Conservation (phyloP, 2,888 invertebrate species). For the Rutpela maculata region DNA sequence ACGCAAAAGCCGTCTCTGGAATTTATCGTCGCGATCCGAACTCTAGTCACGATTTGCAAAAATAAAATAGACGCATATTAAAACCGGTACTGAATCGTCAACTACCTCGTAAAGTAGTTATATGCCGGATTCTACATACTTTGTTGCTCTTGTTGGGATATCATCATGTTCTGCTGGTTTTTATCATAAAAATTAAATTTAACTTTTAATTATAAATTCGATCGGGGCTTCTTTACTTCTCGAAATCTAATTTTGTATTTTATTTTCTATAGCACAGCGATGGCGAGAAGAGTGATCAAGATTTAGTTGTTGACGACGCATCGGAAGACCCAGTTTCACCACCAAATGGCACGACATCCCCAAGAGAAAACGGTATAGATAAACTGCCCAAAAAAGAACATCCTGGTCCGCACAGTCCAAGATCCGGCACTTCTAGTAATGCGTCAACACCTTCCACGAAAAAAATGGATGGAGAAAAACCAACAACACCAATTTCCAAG, state of each 20-base stretch:
- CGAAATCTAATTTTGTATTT: background rate
- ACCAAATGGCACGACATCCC: conserved; percentile 92
- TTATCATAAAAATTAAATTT: too few species aligned
- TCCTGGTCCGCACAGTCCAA: conserved; percentile 81
- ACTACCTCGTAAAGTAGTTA: too few species aligned
- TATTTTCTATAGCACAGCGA: conserved; percentile 81
- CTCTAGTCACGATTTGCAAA: too few species aligned
- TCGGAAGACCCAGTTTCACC: conserved; percentile 93
- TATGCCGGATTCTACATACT: too few species aligned
- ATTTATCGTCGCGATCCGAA: too few species aligned
- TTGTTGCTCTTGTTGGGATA: too few species aligned
- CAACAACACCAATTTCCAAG: conserved; percentile 93
- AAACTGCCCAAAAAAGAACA: conserved; percentile 88
- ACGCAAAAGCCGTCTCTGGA: too few species aligned
- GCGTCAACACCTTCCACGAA: conserved; percentile 93
- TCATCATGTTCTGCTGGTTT: too few species aligned
- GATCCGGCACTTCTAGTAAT: conserved; percentile 92
- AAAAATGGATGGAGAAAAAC: conserved; percentile 89
- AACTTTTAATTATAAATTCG: too few species aligned
- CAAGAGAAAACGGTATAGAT: conserved; percentile 90
- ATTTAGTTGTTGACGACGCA: conserved; percentile 95
- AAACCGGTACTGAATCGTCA: too few species aligned
- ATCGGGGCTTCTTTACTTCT: background rate
- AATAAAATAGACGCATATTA: too few species aligned
- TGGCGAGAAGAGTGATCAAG: conserved; percentile 92